Evolutionary conservation across 2,888 invertebrate species (phyloP).

Genomic region (Cyrtodaria siliqua): DNA sequence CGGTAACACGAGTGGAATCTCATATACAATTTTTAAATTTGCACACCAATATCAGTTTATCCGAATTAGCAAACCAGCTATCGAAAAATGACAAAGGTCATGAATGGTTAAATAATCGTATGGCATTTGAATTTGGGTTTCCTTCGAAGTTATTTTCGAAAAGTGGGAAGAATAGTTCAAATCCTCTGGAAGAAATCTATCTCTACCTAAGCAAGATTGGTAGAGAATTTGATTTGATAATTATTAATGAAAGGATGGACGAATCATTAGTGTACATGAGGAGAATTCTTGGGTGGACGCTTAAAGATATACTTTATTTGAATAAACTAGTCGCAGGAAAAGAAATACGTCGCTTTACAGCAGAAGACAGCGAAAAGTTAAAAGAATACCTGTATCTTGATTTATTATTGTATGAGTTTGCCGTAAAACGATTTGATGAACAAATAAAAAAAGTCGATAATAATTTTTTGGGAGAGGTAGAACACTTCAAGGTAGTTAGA

Average conservation of each 20-base stretch:
- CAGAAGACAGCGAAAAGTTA: conserved; percentile 18
- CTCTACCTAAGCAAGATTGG: conserved; percentile 53
- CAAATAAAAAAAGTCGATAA: conserved; percentile 15
- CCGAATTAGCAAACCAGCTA: conserved; percentile 49
- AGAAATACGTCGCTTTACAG: conserved; percentile 17
- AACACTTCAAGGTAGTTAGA: conserved; percentile 16
- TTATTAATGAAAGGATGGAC: conserved; percentile 71
- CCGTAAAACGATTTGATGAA: conserved; percentile 19
- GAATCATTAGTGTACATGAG: conserved; percentile 71
- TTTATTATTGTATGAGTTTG: conserved; percentile 33
- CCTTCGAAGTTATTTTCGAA: conserved; percentile 44
- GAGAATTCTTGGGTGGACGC: conserved; percentile 63
- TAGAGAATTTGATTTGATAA: conserved; percentile 66
- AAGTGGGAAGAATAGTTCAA: neutral
- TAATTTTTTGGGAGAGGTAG: conserved; percentile 42
- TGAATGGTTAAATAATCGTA: conserved; percentile 47
- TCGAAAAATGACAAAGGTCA: conserved; percentile 26
- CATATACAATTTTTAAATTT: conserved; percentile 53
- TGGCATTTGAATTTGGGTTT: conserved; percentile 68
- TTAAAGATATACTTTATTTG: conserved; percentile 66
- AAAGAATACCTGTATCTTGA: conserved; percentile 48
- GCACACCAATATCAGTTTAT: conserved; percentile 28
- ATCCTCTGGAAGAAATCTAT: conserved; percentile 11
- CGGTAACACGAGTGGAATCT: conserved; percentile 59
- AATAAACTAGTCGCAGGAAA: conserved; percentile 18